phyloP scores from a whole-genome alignment of 2,113 vertebrate species.

The Mirounga angustirostris region DNA sequence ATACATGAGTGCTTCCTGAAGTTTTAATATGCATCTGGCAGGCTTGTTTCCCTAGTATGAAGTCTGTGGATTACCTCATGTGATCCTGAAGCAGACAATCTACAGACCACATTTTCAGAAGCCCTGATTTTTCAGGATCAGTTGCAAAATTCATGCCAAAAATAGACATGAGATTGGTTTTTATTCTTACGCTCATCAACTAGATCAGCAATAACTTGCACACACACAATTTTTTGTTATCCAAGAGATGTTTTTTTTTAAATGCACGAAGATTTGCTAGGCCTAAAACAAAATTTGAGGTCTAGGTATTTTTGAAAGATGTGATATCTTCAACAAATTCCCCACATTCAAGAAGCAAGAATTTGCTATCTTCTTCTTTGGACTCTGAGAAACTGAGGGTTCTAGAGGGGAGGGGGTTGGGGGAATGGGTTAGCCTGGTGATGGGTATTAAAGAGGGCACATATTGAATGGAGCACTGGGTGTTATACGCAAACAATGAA shows the following conservation, averaged over 20 bases:
- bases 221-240: slow-evolving; percentile 3
- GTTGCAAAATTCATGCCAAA: slow-evolving; percentile 49
- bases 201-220: slow-evolving; percentile 19
- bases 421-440: too few species aligned
- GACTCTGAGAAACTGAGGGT: too few species aligned
- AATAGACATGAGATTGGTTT: neutral
- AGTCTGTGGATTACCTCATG: neutral
- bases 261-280: neutral
- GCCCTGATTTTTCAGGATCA: neutral
- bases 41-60: neutral
- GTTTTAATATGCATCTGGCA: neutral
- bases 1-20: neutral
- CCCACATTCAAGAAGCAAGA: neutral
- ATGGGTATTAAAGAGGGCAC: too few species aligned
- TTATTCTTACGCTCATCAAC: neutral
- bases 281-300: slow-evolving; percentile 36
- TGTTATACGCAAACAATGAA: too few species aligned
- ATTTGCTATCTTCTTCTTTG: too few species aligned
- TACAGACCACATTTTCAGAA: neutral
- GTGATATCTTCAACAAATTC: slow-evolving; percentile 38
- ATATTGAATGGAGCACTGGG: too few species aligned
- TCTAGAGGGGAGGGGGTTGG: too few species aligned
- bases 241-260: neutral
- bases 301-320: slow-evolving; percentile 6
- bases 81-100: neutral